A percentile compares a stretch with the other conserved stretches of the same genome.
phyloP scores from a whole-genome alignment of 2,888 invertebrate genomes.

The Nematopogon swammerdamellus region DNA sequence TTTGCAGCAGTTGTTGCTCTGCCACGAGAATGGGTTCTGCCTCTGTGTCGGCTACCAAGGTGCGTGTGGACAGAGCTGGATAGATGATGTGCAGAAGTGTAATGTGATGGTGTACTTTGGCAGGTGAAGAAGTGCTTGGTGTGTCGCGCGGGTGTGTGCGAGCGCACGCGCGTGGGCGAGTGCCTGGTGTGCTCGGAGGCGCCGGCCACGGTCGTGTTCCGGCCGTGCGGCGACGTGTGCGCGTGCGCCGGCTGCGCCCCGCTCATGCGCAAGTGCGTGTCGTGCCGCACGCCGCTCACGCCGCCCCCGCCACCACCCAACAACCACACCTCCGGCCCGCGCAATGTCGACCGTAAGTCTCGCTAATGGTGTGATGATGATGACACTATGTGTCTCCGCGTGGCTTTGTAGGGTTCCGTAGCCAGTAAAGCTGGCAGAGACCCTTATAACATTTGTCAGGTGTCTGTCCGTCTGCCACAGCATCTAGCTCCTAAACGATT shows the following conservation, averaged over 20 bases:
- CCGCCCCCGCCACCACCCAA: slow-evolving; percentile 34
- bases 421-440: no score
- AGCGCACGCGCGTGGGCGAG: slow-evolving; percentile 85
- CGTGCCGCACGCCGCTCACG: slow-evolving; percentile 84
- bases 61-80: no score
- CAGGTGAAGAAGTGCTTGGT: slow-evolving; percentile 92
- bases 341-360: slow-evolving; percentile 8
- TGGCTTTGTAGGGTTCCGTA: no score
- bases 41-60: no score
- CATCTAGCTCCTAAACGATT: no score
- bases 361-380: no score
- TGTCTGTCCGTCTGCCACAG: no score
- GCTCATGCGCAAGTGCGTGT: slow-evolving; percentile 96
- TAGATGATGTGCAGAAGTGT: no score
- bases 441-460: no score
- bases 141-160: slow-evolving; percentile 81
- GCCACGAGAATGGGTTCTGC: no score
- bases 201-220: slow-evolving; percentile 87
- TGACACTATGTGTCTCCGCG: no score
- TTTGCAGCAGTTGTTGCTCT: no score
- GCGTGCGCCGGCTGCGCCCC: slow-evolving; percentile 83
- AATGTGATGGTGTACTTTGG: not conserved
- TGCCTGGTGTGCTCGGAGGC: slow-evolving; percentile 95
- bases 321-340: slow-evolving; percentile 7
- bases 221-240: slow-evolving; percentile 94